Evolutionary conservation across 2,113 vertebrate genomes (phyloP).

Genomic region (Macaca mulatta): DNA sequence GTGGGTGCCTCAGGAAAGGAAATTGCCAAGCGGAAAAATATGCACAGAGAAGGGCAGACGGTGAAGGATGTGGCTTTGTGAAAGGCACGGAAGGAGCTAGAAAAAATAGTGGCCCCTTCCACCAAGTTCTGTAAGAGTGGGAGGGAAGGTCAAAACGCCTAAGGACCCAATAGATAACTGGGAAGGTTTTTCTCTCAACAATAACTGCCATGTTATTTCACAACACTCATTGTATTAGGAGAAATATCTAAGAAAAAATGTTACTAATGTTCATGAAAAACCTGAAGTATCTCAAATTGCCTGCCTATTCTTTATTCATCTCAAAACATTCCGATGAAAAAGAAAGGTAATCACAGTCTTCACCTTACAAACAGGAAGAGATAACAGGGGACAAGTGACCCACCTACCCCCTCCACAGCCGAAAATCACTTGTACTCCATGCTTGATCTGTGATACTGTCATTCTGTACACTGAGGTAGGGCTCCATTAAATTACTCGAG

Average conservation of each 20-base stretch:
- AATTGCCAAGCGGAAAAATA: background rate
- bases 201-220: background rate
- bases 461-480: accelerated
- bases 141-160: background rate
- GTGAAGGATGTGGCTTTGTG: background rate
- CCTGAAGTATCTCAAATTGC: background rate
- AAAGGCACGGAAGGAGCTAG: background rate
- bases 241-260: background rate
- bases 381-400: background rate
- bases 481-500: background rate
- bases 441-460: background rate
- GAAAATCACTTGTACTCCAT: background rate
- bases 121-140: too few relatives aligned
- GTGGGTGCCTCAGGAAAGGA: background rate
- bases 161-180: background rate
- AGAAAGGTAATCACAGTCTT: background rate
- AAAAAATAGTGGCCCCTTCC: background rate
- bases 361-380: background rate
- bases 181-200: background rate
- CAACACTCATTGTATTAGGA: background rate
- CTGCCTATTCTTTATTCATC: background rate
- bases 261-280: background rate
- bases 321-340: background rate
- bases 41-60: background rate
- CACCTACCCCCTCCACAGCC: background rate